Conservation (phyloP, 2,888 invertebrate genomes). For the Archaeoteleia sp. region DNA sequence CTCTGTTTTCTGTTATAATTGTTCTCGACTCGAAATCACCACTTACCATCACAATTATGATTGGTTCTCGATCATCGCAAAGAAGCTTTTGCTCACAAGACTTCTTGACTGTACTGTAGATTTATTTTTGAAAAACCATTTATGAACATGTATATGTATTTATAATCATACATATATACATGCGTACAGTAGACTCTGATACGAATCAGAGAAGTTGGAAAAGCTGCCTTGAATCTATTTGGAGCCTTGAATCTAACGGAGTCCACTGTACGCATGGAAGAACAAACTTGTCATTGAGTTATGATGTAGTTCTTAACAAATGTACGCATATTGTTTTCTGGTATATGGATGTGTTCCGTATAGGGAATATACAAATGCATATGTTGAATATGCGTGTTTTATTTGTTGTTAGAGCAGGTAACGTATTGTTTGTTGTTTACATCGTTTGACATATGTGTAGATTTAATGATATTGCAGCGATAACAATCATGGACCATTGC, state of each 20-base stretch:
- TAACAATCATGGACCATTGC: constrained; percentile 52
- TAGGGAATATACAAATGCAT: constrained; percentile 25
- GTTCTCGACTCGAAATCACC: constrained; percentile 38
- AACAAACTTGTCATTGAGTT: constrained; percentile 20
- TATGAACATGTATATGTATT: constrained; percentile 13
- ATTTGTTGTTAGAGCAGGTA: constrained; percentile 60
- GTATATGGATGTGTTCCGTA: constrained; percentile 6
- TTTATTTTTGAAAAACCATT: constrained; percentile 18
- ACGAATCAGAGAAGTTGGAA: too few relatives aligned
- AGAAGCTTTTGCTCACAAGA: constrained; percentile 38
- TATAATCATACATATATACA: constrained; percentile 14
- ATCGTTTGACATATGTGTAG: constrained; percentile 45
- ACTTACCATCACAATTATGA: constrained; percentile 39
- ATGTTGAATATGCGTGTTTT: constrained; percentile 31
- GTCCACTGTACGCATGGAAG: constrained; percentile 12
- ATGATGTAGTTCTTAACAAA: constrained; percentile 17
- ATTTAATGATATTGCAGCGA: constrained; percentile 38
- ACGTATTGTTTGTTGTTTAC: constrained; percentile 65
- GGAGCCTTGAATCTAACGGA: too few relatives aligned
- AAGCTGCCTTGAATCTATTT: too few relatives aligned
- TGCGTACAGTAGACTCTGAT: constrained; percentile 9
- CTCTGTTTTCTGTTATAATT: constrained; percentile 42
- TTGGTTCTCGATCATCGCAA: constrained; percentile 29
- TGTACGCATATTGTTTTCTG: constrained; percentile 14
- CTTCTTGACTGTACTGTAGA: constrained; percentile 40